These are phyloP conservation scores for Fundulus diaphanus DNA, from an alignment of 2,797 vertebrate species.

Conservation along the genomic window DNA sequence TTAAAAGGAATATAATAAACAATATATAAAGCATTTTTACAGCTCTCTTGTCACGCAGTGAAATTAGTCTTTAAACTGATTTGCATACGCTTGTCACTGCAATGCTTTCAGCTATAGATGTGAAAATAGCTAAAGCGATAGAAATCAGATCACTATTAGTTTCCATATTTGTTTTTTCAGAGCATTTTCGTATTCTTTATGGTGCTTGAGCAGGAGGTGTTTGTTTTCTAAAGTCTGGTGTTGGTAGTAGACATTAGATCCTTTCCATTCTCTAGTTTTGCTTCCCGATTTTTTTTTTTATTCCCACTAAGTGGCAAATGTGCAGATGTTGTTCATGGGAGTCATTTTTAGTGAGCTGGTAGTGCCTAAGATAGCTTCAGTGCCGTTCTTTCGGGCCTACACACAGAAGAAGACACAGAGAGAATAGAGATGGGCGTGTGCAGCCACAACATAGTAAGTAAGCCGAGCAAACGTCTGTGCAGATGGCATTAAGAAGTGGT, in stretches of 20 bases:
- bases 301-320: slow-evolving; percentile 1
- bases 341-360: slow-evolving; percentile 1
- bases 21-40: slow-evolving; percentile 18
- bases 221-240: slow-evolving; percentile 15
- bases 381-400: slow-evolving; percentile 45
- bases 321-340: slow-evolving; percentile 6
- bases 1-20: slow-evolving; percentile 16
- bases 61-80: slow-evolving; percentile 19
- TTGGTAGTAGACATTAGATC: slow-evolving; percentile 27
- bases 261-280: slow-evolving; percentile 10
- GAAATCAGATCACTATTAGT: not conserved
- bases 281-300: slow-evolving; percentile 13
- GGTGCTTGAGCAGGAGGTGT: not conserved
- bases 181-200: not conserved
- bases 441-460: slow-evolving; percentile 57
- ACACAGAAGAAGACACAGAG: slow-evolving; percentile 44
- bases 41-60: slow-evolving; percentile 14
- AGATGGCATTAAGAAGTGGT: slow-evolving; percentile 26
- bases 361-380: slow-evolving; percentile 11
- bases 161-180: not conserved
- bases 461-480: slow-evolving; percentile 22
- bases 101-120: not conserved
- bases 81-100: slow-evolving; percentile 17
- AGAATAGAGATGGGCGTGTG: slow-evolving; percentile 54
- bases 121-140: not conserved